These are phyloP conservation scores for Agrotis segetum DNA, from an alignment of 2,888 invertebrate species.

Conservation along the genomic window DNA sequence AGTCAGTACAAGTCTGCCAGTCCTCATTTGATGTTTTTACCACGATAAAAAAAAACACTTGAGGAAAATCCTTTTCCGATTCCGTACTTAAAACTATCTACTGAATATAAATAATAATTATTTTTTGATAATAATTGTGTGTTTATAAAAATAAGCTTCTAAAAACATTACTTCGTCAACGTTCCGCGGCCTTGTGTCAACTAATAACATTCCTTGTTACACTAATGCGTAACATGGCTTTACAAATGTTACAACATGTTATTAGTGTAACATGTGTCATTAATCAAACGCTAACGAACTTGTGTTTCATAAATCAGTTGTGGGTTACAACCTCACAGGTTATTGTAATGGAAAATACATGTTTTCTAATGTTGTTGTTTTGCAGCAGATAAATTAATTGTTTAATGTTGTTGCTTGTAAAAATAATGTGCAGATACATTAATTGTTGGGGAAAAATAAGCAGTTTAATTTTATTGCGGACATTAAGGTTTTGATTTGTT, in stretches of 20 bases:
- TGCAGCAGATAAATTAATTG: no score
- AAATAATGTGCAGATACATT: no score
- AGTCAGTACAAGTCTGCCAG: no score
- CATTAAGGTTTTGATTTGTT: no score
- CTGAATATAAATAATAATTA: no score
- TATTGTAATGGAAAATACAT: constrained; percentile 8
- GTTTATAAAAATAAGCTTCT: constrained; percentile 21
- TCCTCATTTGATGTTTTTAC: no score
- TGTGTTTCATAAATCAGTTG: neutral
- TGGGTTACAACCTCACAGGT: neutral
- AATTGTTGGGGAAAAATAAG: no score
- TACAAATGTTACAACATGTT: constrained; percentile 7
- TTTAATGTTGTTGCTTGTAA: neutral
- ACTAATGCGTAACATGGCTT: constrained; percentile 41
- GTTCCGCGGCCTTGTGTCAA: constrained; percentile 15
- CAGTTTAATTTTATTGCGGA: no score
- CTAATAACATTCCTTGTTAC: constrained; percentile 35
- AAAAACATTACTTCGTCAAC: constrained; percentile 21
- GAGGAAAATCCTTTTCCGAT: no score
- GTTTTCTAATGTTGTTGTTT: neutral
- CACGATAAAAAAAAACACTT: no score
- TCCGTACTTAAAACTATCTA: no score
- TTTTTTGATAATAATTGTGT: no score
- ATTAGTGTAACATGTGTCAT: constrained; percentile 25
- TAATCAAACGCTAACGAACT: constrained; percentile 20